Evolutionary conservation across 2,797 vertebrate genomes (phyloP).

Genomic region (Chrysocyon brachyurus): DNA sequence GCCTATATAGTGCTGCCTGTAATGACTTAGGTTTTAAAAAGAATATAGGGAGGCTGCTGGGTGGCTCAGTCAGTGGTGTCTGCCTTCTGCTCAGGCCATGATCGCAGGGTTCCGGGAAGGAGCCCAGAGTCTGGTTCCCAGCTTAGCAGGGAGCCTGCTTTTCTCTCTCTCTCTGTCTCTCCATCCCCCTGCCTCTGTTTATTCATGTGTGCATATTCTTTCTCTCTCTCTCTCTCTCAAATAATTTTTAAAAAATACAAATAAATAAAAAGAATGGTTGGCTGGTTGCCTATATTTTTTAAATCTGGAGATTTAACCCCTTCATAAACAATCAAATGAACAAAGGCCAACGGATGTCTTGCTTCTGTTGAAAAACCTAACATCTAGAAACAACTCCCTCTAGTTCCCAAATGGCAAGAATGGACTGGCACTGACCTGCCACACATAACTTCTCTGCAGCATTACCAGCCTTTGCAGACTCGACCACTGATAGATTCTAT

Average conservation of each 20-base stretch:
- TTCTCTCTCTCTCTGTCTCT: neutral
- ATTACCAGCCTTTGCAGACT: neutral
- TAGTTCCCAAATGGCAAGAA: neutral
- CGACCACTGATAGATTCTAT: neutral
- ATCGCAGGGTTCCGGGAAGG: neutral
- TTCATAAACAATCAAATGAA: neutral
- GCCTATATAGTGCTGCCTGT: neutral
- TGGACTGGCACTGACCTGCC: neutral
- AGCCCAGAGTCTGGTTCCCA: neutral
- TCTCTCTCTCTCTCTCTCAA: neutral
- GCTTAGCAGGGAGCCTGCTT: neutral
- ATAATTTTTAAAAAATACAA: neutral
- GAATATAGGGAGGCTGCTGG: neutral
- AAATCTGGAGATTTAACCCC: neutral
- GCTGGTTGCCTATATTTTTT: neutral
- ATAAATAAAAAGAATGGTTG: neutral
- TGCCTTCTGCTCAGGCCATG: neutral
- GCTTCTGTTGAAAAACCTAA: neutral
- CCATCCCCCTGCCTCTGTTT: no score
- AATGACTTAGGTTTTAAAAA: neutral
- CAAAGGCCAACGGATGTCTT: neutral
- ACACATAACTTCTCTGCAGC: accelerated
- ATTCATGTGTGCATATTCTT: neutral
- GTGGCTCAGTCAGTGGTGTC: neutral
- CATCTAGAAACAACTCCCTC: neutral